Evolutionary conservation across 2,113 vertebrate species (phyloP).

Genomic region (Cryptomyrus ogoouensis): DNA sequence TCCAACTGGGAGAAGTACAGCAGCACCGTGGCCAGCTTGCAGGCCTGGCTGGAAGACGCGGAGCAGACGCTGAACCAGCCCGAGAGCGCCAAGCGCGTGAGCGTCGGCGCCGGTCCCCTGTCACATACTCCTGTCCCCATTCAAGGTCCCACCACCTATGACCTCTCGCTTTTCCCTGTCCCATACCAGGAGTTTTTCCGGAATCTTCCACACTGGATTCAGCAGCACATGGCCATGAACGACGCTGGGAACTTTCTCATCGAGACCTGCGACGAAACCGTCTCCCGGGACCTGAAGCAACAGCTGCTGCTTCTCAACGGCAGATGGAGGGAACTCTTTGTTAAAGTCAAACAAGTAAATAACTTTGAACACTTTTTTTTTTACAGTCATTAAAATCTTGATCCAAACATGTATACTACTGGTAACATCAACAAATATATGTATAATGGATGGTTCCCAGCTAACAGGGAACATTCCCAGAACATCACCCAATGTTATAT

Average conservation of each 20-base stretch:
- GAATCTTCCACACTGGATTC: constrained; percentile 75
- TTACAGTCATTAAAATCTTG: neutral
- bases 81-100: constrained; percentile 81
- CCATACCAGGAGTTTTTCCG: constrained; percentile 65
- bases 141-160: constrained; percentile 7
- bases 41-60: constrained; percentile 94
- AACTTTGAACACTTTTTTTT: neutral
- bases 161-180: constrained; percentile 63
- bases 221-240: constrained; percentile 94
- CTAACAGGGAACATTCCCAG: neutral
- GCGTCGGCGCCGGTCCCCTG: neutral
- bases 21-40: constrained; percentile 79
- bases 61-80: constrained; percentile 90
- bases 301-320: constrained; percentile 81
- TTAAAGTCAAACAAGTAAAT: constrained; percentile 92
- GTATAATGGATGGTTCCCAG: neutral
- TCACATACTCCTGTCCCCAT: neutral
- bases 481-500: too few relatives aligned
- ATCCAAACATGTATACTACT: neutral
- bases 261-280: constrained; percentile 90
- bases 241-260: constrained; percentile 97
- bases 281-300: constrained; percentile 93
- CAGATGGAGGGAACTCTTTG: constrained; percentile 68
- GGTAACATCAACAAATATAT: neutral
- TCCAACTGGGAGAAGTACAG: constrained; percentile 93